Base-by-base conservation (phyloP, 2,888 invertebrate genomes). In the Glyphotaelius pellucidus region DNA sequence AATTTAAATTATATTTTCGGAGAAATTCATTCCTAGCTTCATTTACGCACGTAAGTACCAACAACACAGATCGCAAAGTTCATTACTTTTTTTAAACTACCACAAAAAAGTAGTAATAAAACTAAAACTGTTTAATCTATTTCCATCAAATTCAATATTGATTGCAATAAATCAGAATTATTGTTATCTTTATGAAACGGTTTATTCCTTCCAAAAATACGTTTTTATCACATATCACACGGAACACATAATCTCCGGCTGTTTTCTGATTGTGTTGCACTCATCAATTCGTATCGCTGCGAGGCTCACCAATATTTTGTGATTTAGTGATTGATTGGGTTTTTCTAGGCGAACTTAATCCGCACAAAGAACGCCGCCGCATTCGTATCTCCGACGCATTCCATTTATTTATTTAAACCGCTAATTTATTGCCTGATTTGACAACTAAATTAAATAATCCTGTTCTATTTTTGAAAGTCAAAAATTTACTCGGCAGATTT, bases 251-350 rank as follows among this genome's bases (percentile, higher is more conserved):
- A 91, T 92, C 92, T 19, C n/a, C 30, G 25, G 15, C 35, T 67
- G 25, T 32, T 87, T 35, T 80, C 38, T 91, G 80, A 91, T 91
- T 91, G 87, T 80, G 38, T 19, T 85, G 91, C 80, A 79, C 67
- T 90, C 67, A 89, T 67, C n/a, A 30, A 85, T 84, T 52, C 79
- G n/a, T 91, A 91, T 92, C 79, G 87, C 31, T 42, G n/a, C 52
- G 89, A n/a, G 90, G 42, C 83, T 90, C 19, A 92, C 90, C 91
- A 92, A 92, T 91, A 92, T 92, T 93, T 92, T 92, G 92, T 93
- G 93, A 93, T 93, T 93, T 93, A 90, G 89, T 93, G 93, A 93
- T 92, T 91, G 92, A 93, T 93, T 90, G 92, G 91, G 42, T 92
- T 92, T 91, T 85, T 30, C 89, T 38, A 35, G 19, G 80, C 81